Evolutionary conservation across 2,113 vertebrate species (phyloP), one percentile per base, ranked within the genome.

Genomic region (Nansenia antarctica): DNA sequence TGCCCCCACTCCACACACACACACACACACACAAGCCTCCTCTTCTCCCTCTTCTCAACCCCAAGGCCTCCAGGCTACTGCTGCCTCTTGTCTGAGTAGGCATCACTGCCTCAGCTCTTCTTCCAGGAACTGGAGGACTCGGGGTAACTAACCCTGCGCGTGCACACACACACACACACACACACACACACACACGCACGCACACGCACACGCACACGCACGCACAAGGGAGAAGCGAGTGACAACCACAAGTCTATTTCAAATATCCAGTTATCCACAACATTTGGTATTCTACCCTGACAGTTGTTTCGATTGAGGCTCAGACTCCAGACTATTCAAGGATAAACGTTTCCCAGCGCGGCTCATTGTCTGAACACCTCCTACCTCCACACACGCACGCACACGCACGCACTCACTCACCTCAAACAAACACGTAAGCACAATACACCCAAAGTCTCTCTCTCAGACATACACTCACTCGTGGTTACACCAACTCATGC

Each of bases 181-280:
- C 39, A 42, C 14, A 47, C n/a, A 3, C 15, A 18, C 15, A 18
- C 42, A 5, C 42, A 2, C 39, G 5, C 39, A 45, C 39, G 15
- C 58, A 34, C 57, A 31, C 57, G 31, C 57, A 31, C 58, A 60
- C 58, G 12, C 31, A 62, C 31, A 62, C 39, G 18, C 39, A 42
- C 39, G 18, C 39, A 42, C 39, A 42, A 42, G 18, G 3, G 18
- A 14, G 11, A 42, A 9, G 18, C 39, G 18, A 9, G 18, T 15
- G 11, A 9, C 42, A 47, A 12, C 14, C 15, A n/a, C 42, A 9
- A 12, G n/a, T 15, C 8, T 14, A 42, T 42, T 14, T 47, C 42
- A 12, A 18, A n/a, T 5, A 8, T n/a, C n/a, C 6, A n/a, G 3
- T 12, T 47, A n/a, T n/a, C 42, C n/a, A 47, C 42, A 47, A 12